Conservation (phyloP, 2,888 invertebrate species). For the Hedychridium roseum region DNA sequence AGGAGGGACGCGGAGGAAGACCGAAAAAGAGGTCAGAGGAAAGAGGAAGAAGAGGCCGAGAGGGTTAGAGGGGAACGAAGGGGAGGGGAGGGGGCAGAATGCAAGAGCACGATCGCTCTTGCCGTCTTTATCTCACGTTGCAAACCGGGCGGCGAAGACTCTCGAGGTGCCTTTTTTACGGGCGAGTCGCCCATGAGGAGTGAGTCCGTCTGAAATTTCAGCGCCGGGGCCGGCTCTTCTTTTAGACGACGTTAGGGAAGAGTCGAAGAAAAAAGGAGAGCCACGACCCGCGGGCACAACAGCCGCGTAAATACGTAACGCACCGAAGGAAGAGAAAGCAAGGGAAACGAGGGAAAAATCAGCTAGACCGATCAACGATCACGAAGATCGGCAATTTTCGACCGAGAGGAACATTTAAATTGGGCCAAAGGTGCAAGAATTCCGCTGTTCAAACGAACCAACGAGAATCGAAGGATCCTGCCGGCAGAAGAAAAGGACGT, state of each 20-base stretch:
- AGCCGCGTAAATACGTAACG: constrained; percentile 14
- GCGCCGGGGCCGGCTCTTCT: constrained; percentile 27
- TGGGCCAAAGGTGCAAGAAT: too few relatives aligned
- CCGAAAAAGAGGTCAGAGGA: constrained; percentile 15
- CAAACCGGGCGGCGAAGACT: constrained; percentile 26
- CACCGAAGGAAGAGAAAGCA: constrained; percentile 5
- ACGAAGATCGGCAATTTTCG: too few relatives aligned
- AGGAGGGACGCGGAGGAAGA: background rate
- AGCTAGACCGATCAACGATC: too few relatives aligned
- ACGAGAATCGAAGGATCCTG: too few relatives aligned
- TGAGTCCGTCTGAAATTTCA: constrained; percentile 51
- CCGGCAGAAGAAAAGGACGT: too few relatives aligned
- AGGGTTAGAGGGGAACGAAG: constrained; percentile 22
- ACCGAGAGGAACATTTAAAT: too few relatives aligned
- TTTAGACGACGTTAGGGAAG: constrained; percentile 16
- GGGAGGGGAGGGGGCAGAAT: constrained; percentile 7
- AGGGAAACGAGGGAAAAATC: too few relatives aligned
- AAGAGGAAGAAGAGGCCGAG: constrained; percentile 25
- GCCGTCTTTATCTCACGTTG: constrained; percentile 44
- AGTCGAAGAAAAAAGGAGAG: constrained; percentile 25
- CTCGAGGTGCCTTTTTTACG: constrained; percentile 37
- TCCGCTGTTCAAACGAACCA: too few relatives aligned
- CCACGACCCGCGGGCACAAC: constrained; percentile 29
- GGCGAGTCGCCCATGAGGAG: constrained; percentile 32
- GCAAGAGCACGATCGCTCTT: constrained; percentile 39